These are phyloP conservation scores for Camponotus vicinus DNA, from an alignment of 1,140 invertebrate genomes.

Conservation along the genomic window DNA sequence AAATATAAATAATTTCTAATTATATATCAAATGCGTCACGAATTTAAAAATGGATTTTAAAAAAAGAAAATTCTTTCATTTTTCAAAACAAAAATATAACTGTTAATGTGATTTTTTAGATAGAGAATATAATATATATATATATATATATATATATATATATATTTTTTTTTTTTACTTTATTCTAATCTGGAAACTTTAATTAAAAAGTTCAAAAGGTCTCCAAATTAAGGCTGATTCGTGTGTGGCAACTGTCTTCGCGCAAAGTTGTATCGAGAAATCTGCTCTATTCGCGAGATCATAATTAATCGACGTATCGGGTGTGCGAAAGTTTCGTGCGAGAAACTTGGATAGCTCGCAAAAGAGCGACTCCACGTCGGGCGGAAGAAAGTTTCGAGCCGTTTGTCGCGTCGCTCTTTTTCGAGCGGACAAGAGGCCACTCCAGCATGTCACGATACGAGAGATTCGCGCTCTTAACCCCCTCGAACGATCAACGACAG, in stretches of 20 bases:
- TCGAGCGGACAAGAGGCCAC: slow-evolving; percentile 30
- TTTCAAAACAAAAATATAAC: background rate
- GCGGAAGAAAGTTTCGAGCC: slow-evolving; percentile 22
- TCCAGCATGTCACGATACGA: slow-evolving; percentile 19
- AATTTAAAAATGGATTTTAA: background rate
- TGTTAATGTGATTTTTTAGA: background rate
- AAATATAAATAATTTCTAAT: background rate
- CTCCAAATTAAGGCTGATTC: background rate
- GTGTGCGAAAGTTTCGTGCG: slow-evolving; percentile 24
- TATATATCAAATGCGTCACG: background rate
- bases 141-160: too few species aligned
- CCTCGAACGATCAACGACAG: slow-evolving; percentile 66
- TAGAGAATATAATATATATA: background rate
- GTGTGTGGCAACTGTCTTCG: background rate
- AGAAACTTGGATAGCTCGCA: slow-evolving; percentile 18
- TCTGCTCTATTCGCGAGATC: background rate
- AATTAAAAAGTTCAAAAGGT: background rate
- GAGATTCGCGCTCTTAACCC: slow-evolving; percentile 53
- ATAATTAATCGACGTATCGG: slow-evolving; percentile 30
- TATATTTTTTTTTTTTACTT: background rate
- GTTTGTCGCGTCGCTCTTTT: slow-evolving; percentile 25
- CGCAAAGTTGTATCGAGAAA: background rate
- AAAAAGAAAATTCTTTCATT: background rate
- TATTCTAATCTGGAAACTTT: background rate
- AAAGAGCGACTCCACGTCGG: slow-evolving; percentile 24